Evolutionary conservation across 2,888 invertebrate species (phyloP), one percentile per base, ranked within the genome.

Genomic region (Nesidiocoris tenuis): DNA sequence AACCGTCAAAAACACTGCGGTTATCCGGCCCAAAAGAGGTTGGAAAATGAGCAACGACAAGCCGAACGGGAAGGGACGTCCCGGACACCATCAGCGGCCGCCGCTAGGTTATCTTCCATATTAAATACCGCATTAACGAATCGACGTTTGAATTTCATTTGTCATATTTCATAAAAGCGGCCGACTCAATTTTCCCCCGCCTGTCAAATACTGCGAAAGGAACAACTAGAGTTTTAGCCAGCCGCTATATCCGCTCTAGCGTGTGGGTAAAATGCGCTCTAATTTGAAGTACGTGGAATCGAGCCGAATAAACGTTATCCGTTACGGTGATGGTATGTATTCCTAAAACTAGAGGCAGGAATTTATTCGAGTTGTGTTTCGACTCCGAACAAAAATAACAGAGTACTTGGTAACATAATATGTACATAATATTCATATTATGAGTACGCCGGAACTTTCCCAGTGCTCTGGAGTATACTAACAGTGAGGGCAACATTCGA

Each of bases 131-230:
- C 72, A 72, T 72, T 72, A 72, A 61, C 72, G 72, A 72, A 72
- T 72, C 61, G 61, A 61, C 61, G 72, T 72, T 72, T 72, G 72
- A 72, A 72, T 72, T 61, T 72, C 72, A 72, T 72, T 72, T 72
- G 72, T 72, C 72, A 72, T 72, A 72, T 72, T 72, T 72, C 72
- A 72, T 72, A 72, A 72, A 72, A 72, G 72, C 72, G 72, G 65
- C 19, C 19, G 54, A 54, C 39, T 39, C 39, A 39, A 39, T 39
- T 39, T 39, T 39, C 39, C 39, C 39, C 39, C 39, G 39, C 39
- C 39, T 39, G 39, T 39, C 39, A 39, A 39, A 39, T 39, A 39
- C 12, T 39, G 5, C 39, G 5, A 39, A 39, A 39, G 3, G 39
- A 39, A 39, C 39, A 39, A 39, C 39, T 39, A 39, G 39, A 39